Evolutionary conservation across 2,113 vertebrate species (phyloP).

Genomic region (Rhea pennata): DNA sequence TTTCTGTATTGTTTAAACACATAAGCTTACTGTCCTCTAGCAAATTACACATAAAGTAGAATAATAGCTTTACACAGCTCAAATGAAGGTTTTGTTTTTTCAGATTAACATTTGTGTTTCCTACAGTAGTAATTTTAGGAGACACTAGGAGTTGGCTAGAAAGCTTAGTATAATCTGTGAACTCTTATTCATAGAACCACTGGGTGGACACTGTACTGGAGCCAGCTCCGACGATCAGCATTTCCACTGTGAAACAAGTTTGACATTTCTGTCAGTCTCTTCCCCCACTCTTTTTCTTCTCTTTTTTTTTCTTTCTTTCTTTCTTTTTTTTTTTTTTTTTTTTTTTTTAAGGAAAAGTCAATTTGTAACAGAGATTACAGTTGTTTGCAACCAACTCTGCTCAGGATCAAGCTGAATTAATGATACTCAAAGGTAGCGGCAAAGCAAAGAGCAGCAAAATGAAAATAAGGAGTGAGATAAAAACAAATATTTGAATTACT

Average conservation of each 20-base stretch:
- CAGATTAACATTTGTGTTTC: slow-evolving; percentile 80
- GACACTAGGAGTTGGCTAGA: slow-evolving; percentile 81
- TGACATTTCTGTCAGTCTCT: slow-evolving; percentile 53
- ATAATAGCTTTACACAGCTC: slow-evolving; percentile 57
- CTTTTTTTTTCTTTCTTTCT: slow-evolving; percentile 37
- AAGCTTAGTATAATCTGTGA: slow-evolving; percentile 77
- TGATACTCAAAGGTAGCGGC: slow-evolving; percentile 37
- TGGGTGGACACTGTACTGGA: slow-evolving; percentile 65
- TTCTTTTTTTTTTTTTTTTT: slow-evolving; percentile 49
- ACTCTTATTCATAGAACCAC: slow-evolving; percentile 78
- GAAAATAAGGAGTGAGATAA: neutral
- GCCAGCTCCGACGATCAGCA: slow-evolving; percentile 66
- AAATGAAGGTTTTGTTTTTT: slow-evolving; percentile 70
- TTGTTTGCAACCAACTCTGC: slow-evolving; percentile 67
- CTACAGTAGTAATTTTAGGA: slow-evolving; percentile 85
- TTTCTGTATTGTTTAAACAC: slow-evolving; percentile 30
- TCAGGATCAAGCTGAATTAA: slow-evolving; percentile 56
- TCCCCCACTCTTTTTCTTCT: slow-evolving; percentile 9
- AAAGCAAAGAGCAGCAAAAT: slow-evolving; percentile 21
- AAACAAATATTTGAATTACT: neutral
- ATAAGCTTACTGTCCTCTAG: slow-evolving; percentile 61
- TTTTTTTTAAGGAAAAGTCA: slow-evolving; percentile 58
- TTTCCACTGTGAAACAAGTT: slow-evolving; percentile 71
- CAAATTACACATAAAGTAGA: slow-evolving; percentile 64
- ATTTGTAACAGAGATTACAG: slow-evolving; percentile 52